Evolutionary conservation across 2,888 invertebrate species (phyloP).

Genomic region (Chloroclysta siterata): DNA sequence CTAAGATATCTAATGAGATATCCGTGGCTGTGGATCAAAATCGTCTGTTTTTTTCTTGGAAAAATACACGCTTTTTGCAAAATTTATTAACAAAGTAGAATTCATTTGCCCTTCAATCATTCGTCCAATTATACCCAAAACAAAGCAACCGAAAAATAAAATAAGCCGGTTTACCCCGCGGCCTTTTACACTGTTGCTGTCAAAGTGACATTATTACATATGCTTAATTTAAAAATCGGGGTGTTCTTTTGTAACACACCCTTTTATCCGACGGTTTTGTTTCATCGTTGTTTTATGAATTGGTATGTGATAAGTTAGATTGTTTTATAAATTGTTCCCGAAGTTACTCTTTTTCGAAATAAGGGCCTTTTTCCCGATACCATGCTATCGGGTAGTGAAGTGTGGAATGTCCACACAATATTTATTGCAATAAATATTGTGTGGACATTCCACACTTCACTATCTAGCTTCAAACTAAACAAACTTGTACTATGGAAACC

Average conservation of each 20-base stretch:
- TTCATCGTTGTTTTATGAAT: conserved; percentile 1
- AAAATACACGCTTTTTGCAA: too few species aligned
- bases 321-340: background rate
- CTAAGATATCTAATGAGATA: too few species aligned
- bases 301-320: conserved; percentile 2
- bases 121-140: conserved; percentile 1
- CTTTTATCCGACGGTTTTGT: background rate
- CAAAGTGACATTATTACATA: conserved; percentile 19
- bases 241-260: conserved; percentile 1
- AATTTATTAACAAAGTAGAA: background rate
- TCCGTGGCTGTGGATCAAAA: too few species aligned
- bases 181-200: conserved; percentile 12
- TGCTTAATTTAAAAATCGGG: conserved; percentile 7
- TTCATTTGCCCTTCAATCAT: background rate
- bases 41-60: too few species aligned
- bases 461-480: too few species aligned
- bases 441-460: too few species aligned
- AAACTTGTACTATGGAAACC: too few species aligned
- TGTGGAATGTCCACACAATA: too few species aligned
- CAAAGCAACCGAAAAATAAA: background rate
- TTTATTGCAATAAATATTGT: too few species aligned
- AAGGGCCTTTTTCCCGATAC: too few species aligned
- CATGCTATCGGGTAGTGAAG: too few species aligned
- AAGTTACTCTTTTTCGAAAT: background rate
- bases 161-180: conserved; percentile 8